These are phyloP conservation scores for Carcinoscorpius rotundicauda DNA, from an alignment of 1,140 invertebrate species.

Conservation along the genomic window DNA sequence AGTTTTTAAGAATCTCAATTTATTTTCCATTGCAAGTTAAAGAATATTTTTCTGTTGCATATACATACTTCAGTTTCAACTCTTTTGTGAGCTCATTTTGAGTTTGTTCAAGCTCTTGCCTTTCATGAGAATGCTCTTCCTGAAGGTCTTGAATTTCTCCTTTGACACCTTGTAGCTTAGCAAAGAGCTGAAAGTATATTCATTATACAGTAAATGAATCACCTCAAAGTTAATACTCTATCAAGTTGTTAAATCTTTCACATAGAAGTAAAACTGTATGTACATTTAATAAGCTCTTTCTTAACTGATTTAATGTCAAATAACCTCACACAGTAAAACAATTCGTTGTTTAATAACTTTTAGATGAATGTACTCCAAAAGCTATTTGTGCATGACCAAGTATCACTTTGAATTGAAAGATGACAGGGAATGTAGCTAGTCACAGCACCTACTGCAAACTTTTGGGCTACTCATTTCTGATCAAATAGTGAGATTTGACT, in stretches of 20 bases:
- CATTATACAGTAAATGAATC: constrained; percentile 2
- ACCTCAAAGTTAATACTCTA: not conserved
- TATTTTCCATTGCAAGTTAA: no score
- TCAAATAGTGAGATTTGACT: no score
- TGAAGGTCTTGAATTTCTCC: constrained; percentile 68
- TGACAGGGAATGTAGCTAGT: no score
- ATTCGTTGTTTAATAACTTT: no score
- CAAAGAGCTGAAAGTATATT: constrained; percentile 39
- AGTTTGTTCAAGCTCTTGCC: constrained; percentile 63
- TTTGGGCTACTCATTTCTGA: no score
- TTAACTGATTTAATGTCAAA: not conserved
- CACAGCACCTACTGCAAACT: no score
- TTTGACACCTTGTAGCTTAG: constrained; percentile 45
- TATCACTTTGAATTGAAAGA: no score
- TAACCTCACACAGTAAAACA: no score
- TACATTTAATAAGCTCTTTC: not conserved
- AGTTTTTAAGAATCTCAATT: no score
- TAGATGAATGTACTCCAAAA: no score
- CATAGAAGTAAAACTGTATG: not conserved
- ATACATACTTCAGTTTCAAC: constrained; percentile 40
- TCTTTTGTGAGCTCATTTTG: constrained; percentile 64
- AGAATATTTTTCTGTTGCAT: no score
- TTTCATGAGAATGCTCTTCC: constrained; percentile 62
- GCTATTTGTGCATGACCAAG: no score
- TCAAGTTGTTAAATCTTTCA: constrained; percentile 3